These are phyloP conservation scores for Netta rufina DNA, from an alignment of 2,797 vertebrate species.

Conservation along the genomic window DNA sequence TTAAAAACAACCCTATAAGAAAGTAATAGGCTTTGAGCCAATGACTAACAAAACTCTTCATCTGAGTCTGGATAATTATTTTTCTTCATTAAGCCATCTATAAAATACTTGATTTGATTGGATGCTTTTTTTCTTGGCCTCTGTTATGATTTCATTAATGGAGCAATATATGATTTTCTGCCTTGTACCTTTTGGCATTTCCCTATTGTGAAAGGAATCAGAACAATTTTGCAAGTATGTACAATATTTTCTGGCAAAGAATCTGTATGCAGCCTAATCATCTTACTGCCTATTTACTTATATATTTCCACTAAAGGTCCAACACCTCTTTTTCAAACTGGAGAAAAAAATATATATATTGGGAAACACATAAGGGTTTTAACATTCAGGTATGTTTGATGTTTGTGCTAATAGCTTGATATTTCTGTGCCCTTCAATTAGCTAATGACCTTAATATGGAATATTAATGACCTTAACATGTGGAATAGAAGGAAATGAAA, in stretches of 20 bases:
- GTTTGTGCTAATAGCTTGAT: conserved; percentile 47
- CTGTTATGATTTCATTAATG: neutral
- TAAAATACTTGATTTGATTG: neutral
- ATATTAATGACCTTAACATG: no score
- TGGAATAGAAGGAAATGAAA: conserved; percentile 5
- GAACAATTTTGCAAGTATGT: neutral
- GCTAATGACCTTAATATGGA: conserved; percentile 35
- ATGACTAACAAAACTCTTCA: neutral
- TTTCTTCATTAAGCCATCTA: neutral
- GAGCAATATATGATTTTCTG: neutral
- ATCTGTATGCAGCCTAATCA: neutral
- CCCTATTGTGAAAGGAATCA: neutral
- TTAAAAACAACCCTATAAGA: neutral
- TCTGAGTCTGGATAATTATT: neutral
- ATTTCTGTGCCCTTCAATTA: conserved; percentile 54
- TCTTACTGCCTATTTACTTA: neutral
- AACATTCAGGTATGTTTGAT: conserved; percentile 1
- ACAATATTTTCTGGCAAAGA: neutral
- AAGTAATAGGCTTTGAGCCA: neutral
- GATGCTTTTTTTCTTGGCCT: neutral
- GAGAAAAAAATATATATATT: neutral
- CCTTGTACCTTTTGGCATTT: neutral
- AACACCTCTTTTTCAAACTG: neutral
- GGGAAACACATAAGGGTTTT: neutral
- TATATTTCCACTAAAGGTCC: neutral